Evolutionary conservation across 2,797 vertebrate genomes (phyloP).

Genomic region (Sphenopsis melanotis): DNA sequence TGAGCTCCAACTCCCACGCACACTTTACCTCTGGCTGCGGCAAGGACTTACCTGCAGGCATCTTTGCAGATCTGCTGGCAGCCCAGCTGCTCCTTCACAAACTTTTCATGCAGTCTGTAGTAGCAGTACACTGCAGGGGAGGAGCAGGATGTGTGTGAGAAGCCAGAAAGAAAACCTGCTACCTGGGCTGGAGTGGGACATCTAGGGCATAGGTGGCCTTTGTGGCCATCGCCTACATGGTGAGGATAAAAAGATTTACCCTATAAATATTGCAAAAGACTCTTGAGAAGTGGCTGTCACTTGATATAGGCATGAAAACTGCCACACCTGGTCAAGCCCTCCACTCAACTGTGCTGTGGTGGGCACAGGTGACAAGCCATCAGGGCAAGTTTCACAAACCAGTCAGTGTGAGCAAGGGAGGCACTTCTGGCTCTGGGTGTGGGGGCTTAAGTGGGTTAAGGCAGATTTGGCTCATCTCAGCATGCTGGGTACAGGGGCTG

Average conservation of each 20-base stretch:
- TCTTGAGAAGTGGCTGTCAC: not conserved
- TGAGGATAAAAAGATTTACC: not conserved
- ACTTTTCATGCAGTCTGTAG: slow-evolving; percentile 72
- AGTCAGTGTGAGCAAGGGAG: not conserved
- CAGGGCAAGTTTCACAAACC: not conserved
- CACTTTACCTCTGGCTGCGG: not conserved
- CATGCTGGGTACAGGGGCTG: not conserved
- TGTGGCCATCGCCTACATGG: not conserved
- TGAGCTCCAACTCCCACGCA: rapidly evolving
- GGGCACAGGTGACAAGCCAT: not conserved
- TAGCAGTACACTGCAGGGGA: slow-evolving; percentile 78
- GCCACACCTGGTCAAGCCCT: not conserved
- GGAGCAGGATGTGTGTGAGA: not conserved
- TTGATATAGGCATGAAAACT: not conserved
- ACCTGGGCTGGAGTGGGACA: not conserved
- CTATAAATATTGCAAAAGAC: not conserved
- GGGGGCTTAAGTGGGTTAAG: not conserved
- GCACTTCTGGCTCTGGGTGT: not conserved
- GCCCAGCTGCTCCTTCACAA: slow-evolving; percentile 75
- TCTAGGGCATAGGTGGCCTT: not conserved
- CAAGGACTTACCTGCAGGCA: slow-evolving; percentile 74
- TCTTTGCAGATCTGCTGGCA: slow-evolving; percentile 77
- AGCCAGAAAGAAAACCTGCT: not conserved
- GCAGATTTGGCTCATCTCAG: not conserved
- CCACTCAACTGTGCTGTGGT: not conserved